These are phyloP conservation scores for Acronicta leporina DNA, from an alignment of 2,888 invertebrate species.

Conservation along the genomic window DNA sequence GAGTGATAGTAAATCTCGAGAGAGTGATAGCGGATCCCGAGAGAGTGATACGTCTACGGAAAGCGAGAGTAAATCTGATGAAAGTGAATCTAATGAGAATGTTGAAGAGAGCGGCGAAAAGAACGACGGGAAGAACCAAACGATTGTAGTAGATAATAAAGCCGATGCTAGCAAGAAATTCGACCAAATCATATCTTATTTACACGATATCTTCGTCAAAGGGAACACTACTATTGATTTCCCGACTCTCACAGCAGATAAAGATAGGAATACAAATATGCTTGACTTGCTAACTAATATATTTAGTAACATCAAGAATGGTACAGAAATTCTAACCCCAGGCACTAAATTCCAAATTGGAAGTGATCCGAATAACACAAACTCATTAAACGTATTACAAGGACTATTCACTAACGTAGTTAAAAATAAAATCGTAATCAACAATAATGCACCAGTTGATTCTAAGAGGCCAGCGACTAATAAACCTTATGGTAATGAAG, in stretches of 20 bases:
- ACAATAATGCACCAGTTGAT: conserved; percentile 24
- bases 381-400: conserved; percentile 31
- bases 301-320: conserved; percentile 6
- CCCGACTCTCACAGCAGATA: neutral
- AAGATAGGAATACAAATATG: conserved; percentile 8
- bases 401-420: conserved; percentile 43
- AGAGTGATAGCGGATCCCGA: neutral
- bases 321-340: conserved; percentile 13
- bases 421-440: conserved; percentile 36
- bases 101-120: neutral
- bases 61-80: neutral
- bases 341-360: conserved; percentile 1
- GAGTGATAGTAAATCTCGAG: neutral
- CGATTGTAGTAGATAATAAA: neutral
- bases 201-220: conserved; percentile 40
- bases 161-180: conserved; percentile 20
- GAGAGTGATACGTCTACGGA: conserved; percentile 1
- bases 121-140: neutral
- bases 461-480: neutral
- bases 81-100: neutral
- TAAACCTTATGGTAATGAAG: neutral
- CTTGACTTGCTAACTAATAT: conserved; percentile 23
- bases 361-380: conserved; percentile 17
- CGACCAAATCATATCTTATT: conserved; percentile 25
- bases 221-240: conserved; percentile 25